Evolutionary conservation across 2,113 vertebrate genomes (phyloP).

Genomic region (Myotis brandtii): DNA sequence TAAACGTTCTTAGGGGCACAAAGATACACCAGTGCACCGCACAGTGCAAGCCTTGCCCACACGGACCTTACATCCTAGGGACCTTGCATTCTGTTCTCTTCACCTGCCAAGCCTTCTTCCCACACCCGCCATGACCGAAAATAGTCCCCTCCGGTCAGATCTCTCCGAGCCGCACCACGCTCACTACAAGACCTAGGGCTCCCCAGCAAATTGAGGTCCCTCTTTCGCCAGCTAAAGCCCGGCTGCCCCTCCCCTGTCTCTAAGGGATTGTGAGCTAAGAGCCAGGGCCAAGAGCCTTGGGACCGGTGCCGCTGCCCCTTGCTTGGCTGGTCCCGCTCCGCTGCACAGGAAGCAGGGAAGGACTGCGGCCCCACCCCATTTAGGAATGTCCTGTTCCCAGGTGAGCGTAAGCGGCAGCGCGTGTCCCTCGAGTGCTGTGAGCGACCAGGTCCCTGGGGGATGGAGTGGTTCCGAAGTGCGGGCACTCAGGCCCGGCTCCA

Average conservation of each 20-base stretch:
- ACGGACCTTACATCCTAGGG: neutral
- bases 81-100: neutral
- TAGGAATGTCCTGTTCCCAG: conserved; percentile 61
- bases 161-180: neutral
- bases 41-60: neutral
- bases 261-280: conserved; percentile 79
- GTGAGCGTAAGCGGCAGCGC: neutral
- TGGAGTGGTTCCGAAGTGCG: rapidly evolving
- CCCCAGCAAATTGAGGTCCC: neutral
- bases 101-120: neutral
- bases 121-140: rapidly evolving
- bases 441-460: neutral
- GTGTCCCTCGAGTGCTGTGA: neutral
- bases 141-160: neutral
- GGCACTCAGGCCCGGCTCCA: neutral
- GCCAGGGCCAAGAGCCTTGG: neutral
- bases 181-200: neutral
- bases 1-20: neutral
- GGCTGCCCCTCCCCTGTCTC: conserved; percentile 59
- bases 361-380: neutral
- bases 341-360: neutral
- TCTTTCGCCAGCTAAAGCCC: neutral
- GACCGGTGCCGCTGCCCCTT: rapidly evolving
- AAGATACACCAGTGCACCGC: neutral
- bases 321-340: neutral